phyloP scores from a whole-genome alignment of 2,888 invertebrate species.

The Colostygia pectinataria region DNA sequence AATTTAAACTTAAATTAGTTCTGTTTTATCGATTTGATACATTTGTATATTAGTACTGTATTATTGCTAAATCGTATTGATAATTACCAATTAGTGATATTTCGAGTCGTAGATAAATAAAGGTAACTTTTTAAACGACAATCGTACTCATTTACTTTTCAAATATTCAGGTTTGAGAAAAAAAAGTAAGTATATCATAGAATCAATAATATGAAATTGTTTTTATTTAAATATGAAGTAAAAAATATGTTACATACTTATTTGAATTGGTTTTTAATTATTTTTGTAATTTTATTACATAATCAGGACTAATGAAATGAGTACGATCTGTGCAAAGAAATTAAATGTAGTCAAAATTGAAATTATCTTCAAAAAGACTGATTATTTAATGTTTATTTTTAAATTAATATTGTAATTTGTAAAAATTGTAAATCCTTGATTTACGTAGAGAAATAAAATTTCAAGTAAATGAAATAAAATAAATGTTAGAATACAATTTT shows the following conservation, averaged over 20 bases:
- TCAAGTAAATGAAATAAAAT: conserved; percentile 57
- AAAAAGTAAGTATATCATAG: too few relatives aligned
- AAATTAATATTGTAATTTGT: conserved; percentile 43
- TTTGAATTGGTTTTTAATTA: too few relatives aligned
- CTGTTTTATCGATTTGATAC: conserved; percentile 10
- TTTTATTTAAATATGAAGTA: too few relatives aligned
- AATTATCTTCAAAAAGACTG: conserved; percentile 80
- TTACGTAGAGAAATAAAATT: conserved; percentile 68
- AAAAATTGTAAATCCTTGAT: conserved; percentile 45
- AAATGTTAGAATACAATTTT: conserved; percentile 60
- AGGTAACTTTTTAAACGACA: neutral
- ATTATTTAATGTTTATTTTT: conserved; percentile 73
- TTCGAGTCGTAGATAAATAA: conserved; percentile 11
- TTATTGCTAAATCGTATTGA: neutral
- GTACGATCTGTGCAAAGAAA: conserved; percentile 17
- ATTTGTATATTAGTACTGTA: conserved; percentile 9
- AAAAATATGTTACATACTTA: too few relatives aligned
- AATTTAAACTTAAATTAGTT: neutral
- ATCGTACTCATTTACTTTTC: neutral
- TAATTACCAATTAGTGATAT: neutral
- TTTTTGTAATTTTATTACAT: too few relatives aligned
- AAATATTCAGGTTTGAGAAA: neutral
- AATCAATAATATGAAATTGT: too few relatives aligned
- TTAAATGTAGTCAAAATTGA: conserved; percentile 40
- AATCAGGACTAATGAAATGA: neutral